Percentiles rank a stretch among this genome's conserved stretches.
Evolutionary conservation across 2,888 invertebrate genomes (phyloP).

Genomic region (Biston stratarius): DNA sequence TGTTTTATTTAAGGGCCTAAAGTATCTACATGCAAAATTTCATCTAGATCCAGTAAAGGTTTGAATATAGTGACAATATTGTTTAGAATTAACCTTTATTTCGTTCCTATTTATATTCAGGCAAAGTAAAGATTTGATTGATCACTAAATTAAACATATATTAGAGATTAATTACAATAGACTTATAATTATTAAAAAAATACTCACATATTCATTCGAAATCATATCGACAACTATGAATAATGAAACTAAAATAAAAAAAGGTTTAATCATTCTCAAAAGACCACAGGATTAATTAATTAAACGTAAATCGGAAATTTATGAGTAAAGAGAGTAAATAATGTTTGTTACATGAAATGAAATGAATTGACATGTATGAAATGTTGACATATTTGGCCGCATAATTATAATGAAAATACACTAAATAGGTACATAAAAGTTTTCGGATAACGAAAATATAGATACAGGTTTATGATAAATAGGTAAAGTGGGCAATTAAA

Average conservation of each 20-base stretch:
- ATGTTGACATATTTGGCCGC: too few relatives aligned
- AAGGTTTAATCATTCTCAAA: background rate
- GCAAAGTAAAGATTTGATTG: too few relatives aligned
- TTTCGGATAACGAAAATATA: background rate
- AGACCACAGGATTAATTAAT: background rate
- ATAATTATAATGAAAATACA: too few relatives aligned
- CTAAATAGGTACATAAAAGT: background rate
- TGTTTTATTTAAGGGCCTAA: too few relatives aligned
- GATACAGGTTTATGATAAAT: background rate
- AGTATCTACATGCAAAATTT: too few relatives aligned
- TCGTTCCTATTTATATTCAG: too few relatives aligned
- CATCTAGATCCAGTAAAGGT: too few relatives aligned
- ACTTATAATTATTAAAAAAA: background rate
- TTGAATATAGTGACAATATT: too few relatives aligned
- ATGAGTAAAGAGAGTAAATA: background rate
- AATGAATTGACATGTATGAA: background rate
- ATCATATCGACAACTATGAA: background rate
- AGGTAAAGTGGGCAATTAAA: conserved; percentile 1
- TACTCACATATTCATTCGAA: conserved; percentile 4
- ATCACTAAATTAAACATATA: too few relatives aligned
- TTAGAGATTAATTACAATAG: too few relatives aligned
- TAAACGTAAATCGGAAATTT: background rate
- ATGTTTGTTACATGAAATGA: background rate
- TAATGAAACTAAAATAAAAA: background rate
- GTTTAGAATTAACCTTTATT: too few relatives aligned